These are phyloP conservation scores for Coracias cyanogaster DNA, from an alignment of 2,797 vertebrate genomes.

Conservation along the genomic window DNA sequence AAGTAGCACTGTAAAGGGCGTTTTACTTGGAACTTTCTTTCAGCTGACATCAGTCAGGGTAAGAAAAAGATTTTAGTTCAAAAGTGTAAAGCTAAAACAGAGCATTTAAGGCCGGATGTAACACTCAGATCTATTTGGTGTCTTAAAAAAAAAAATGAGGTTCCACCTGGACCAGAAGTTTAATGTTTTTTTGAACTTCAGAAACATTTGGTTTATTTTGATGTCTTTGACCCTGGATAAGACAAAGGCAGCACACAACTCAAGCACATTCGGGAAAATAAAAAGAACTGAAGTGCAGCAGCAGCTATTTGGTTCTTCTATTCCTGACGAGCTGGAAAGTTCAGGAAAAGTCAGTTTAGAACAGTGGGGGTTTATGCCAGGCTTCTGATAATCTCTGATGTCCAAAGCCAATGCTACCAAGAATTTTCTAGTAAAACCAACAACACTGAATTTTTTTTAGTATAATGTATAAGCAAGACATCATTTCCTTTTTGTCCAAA, in stretches of 20 bases:
- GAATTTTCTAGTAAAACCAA: not conserved
- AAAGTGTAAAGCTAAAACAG: conserved; percentile 74
- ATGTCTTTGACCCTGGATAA: conserved; percentile 56
- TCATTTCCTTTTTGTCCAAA: not conserved
- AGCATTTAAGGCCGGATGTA: conserved; percentile 1
- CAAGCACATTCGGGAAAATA: conserved; percentile 48
- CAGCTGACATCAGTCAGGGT: conserved; percentile 73
- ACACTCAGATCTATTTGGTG: not conserved
- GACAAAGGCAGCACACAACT: conserved; percentile 34
- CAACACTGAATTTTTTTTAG: not conserved
- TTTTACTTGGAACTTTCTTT: conserved; percentile 69
- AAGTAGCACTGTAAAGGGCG: conserved; percentile 74
- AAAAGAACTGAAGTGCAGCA: conserved; percentile 40
- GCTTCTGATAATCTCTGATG: not conserved
- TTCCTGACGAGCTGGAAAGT: conserved; percentile 6
- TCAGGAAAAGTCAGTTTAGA: not conserved
- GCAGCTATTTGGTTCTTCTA: not conserved
- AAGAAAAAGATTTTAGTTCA: conserved; percentile 67
- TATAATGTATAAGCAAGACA: not conserved
- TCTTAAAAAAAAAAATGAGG: not conserved
- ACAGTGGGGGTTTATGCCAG: not conserved
- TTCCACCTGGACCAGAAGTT: conserved; percentile 40
- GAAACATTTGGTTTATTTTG: conserved; percentile 70
- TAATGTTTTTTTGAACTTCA: conserved; percentile 53
- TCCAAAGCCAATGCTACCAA: not conserved